Evolutionary conservation across 2,888 invertebrate genomes (phyloP).

Genomic region (Drosophila siamana): DNA sequence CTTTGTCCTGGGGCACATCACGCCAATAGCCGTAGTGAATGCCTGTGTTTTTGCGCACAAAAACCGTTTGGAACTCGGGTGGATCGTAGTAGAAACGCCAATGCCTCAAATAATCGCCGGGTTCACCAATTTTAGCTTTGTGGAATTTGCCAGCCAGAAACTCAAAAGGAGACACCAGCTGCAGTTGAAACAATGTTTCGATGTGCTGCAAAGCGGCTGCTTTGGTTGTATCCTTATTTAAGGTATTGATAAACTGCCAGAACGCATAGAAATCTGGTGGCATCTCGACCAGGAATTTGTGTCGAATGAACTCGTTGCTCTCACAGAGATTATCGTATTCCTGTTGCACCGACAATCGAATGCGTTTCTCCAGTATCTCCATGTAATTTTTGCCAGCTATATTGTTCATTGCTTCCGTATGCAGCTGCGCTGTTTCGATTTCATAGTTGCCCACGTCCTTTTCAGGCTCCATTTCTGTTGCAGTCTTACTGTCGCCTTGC

Average conservation of each 20-base stretch:
- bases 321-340: conserved; percentile 86
- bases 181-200: conserved; percentile 88
- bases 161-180: conserved; percentile 95
- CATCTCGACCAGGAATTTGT: conserved; percentile 93
- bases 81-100: conserved; percentile 98
- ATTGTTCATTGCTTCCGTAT: conserved; percentile 74
- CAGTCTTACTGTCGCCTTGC: conserved; percentile 26
- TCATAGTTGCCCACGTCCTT: conserved; percentile 50
- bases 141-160: conserved; percentile 89
- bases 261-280: conserved; percentile 95
- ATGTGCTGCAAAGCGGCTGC: conserved; percentile 88
- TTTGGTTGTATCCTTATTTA: conserved; percentile 86
- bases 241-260: conserved; percentile 90
- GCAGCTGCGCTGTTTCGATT: conserved; percentile 66
- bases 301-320: conserved; percentile 88
- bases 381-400: conserved; percentile 80
- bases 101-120: conserved; percentile 90
- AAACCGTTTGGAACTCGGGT: conserved; percentile 95
- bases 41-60: conserved; percentile 89
- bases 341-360: conserved; percentile 79
- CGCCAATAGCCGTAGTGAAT: conserved; percentile 96
- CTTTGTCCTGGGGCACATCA: conserved; percentile 91
- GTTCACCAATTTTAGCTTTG: conserved; percentile 86
- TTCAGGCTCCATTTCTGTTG: conserved; percentile 29
- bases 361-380: conserved; percentile 78